phyloP scores from a whole-genome alignment of 2,113 vertebrate genomes.

The Pipra filicauda region DNA sequence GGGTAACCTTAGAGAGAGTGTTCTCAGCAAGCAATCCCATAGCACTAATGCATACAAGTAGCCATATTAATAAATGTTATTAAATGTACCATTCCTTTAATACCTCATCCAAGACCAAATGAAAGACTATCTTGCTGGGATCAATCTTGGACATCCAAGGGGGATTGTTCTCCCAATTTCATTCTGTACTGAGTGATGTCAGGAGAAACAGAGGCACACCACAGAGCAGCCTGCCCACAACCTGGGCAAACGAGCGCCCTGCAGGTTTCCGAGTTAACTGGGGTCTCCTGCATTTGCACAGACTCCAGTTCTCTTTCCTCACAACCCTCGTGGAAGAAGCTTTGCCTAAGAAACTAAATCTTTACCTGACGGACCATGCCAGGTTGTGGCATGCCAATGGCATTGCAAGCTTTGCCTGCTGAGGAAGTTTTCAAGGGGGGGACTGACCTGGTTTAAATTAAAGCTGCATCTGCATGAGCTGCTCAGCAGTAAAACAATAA shows the following conservation, averaged over 20 bases:
- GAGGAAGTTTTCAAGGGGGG: neutral
- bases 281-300: neutral
- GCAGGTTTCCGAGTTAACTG: neutral
- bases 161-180: neutral
- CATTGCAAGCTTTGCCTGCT: neutral
- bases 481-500: neutral
- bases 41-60: neutral
- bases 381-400: rapidly evolving
- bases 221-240: neutral
- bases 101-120: neutral
- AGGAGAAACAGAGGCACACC: neutral
- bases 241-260: rapidly evolving
- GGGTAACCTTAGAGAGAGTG: neutral
- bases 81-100: neutral
- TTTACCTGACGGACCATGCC: neutral
- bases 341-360: neutral
- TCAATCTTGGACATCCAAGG: neutral
- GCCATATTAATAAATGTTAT: neutral
- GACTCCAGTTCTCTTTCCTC: neutral
- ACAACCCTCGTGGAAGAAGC: neutral
- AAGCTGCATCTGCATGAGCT: neutral
- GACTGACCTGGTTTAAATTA: neutral
- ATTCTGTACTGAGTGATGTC: neutral
- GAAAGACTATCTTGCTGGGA: neutral
- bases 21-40: neutral